Percentiles rank a stretch among this genome's conserved stretches.
Evolutionary conservation across 2,797 vertebrate species (phyloP).

Genomic region (Xenopus petersii): DNA sequence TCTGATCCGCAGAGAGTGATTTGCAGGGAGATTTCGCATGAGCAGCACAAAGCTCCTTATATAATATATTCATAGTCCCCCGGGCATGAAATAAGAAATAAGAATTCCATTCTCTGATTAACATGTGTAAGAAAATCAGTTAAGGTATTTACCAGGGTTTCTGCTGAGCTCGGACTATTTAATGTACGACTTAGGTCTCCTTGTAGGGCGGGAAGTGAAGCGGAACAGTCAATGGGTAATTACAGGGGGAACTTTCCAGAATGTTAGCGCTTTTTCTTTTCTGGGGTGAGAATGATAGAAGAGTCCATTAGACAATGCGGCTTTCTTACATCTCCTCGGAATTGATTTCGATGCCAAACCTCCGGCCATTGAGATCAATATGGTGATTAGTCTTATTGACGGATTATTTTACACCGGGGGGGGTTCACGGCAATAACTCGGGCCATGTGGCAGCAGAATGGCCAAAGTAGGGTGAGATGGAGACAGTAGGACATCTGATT

Average conservation of each 20-base stretch:
- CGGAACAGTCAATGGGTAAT: conserved; percentile 74
- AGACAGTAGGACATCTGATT: conserved; percentile 84
- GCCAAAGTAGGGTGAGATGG: too few species aligned
- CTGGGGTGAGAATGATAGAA: conserved; percentile 66
- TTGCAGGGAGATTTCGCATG: conserved; percentile 44
- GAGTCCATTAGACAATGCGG: conserved; percentile 75
- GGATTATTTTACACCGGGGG: conserved; percentile 66
- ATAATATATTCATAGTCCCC: conserved; percentile 26
- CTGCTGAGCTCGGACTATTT: conserved; percentile 41
- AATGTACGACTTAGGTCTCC: conserved; percentile 47
- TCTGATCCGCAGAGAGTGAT: conserved; percentile 46
- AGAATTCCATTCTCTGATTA: conserved; percentile 62
- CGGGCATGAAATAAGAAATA: conserved; percentile 58
- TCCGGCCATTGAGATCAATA: conserved; percentile 74
- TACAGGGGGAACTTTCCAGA: conserved; percentile 71
- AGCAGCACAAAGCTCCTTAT: conserved; percentile 24
- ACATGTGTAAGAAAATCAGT: conserved; percentile 51
- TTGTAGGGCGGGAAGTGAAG: conserved; percentile 59
- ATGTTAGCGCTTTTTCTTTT: conserved; percentile 71
- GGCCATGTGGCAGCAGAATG: conserved; percentile 59
- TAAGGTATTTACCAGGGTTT: conserved; percentile 48
- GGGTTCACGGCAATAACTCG: conserved; percentile 26
- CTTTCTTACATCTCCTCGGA: conserved; percentile 63
- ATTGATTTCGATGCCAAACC: conserved; percentile 74
- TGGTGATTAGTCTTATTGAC: conserved; percentile 78